These are phyloP conservation scores for Microctonus aethiopoides DNA, from an alignment of 2,888 invertebrate species.

Conservation along the genomic window DNA sequence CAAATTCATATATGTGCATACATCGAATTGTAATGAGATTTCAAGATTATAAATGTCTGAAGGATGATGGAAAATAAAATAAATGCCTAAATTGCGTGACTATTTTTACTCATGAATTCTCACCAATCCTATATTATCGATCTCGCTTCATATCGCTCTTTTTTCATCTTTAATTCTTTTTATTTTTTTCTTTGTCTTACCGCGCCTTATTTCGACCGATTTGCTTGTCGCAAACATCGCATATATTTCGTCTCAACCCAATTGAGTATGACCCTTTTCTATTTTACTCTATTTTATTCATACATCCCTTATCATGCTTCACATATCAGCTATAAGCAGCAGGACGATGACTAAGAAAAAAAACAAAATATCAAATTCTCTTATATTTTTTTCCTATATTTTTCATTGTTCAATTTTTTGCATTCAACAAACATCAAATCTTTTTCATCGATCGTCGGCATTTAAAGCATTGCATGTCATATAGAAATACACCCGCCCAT, in stretches of 20 bases:
- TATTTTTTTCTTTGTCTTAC: background rate
- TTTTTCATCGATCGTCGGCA: background rate
- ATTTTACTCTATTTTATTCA: background rate
- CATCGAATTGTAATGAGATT: background rate
- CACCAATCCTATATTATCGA: constrained; percentile 39
- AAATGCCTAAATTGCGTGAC: constrained; percentile 9
- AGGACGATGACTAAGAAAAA: background rate
- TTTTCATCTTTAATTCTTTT: background rate
- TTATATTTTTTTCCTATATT: background rate
- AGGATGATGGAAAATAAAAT: background rate
- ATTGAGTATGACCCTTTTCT: constrained; percentile 15
- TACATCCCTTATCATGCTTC: no score
- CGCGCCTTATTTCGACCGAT: background rate
- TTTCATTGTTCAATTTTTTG: background rate
- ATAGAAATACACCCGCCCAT: background rate
- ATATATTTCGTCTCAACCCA: constrained; percentile 32
- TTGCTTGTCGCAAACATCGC: constrained; percentile 33
- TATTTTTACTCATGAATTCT: constrained; percentile 39
- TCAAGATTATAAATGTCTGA: background rate
- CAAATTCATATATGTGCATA: no score
- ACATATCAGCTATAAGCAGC: no score
- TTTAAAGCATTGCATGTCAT: background rate
- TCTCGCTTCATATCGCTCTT: constrained; percentile 15
- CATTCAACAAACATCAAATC: background rate
- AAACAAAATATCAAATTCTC: background rate